Evolutionary conservation across 1,140 invertebrate species (phyloP), one percentile per base, ranked within the genome.

Genomic region (Drosophila biarmipes): DNA sequence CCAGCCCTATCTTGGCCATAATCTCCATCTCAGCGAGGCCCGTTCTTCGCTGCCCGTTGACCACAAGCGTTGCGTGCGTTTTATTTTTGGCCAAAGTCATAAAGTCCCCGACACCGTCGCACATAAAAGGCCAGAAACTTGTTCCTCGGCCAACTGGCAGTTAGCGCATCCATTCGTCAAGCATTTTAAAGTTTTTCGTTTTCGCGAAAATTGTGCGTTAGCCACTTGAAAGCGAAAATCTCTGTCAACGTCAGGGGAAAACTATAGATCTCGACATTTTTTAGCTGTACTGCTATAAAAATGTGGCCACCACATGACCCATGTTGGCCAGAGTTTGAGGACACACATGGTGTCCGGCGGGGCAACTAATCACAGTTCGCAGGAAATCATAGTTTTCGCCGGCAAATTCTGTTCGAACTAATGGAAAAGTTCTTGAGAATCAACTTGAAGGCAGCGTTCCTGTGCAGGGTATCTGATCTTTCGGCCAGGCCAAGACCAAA

Each of bases 41-140:
- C n/a, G 57, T 35, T 62, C 48, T 53, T 57, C 8, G 17, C 42
- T 45, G 69, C 38, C 56, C 58, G 75, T 68, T 89, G 84, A 90
- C 85, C 85, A 77, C 84, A 89, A 62, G 75, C 61, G 62, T 71
- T 76, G 77, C 62, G 75, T 80, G 78, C 76, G 76, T 89, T 90
- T 89, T 89, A 89, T 89, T 89, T 89, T 89, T 89, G 84, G 84
- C 76, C 67, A 89, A 67, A 84, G 84, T 82, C 84, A 79, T 89
- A 89, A 89, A 89, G 66, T 69, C 69, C 63, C 69, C 63, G 45
- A 52, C 67, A 54, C 35, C 57, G 45, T 54, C 80, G 7, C 8
- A 72, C 85, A 82, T 76, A 84, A 77, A 84, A 73, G 63, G 73
- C 68, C 62, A 79, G 57, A 89, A 87, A 89, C 85, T 84, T 59